These are phyloP conservation scores for Oithona nana DNA, from an alignment of 2,888 invertebrate genomes.

Conservation along the genomic window DNA sequence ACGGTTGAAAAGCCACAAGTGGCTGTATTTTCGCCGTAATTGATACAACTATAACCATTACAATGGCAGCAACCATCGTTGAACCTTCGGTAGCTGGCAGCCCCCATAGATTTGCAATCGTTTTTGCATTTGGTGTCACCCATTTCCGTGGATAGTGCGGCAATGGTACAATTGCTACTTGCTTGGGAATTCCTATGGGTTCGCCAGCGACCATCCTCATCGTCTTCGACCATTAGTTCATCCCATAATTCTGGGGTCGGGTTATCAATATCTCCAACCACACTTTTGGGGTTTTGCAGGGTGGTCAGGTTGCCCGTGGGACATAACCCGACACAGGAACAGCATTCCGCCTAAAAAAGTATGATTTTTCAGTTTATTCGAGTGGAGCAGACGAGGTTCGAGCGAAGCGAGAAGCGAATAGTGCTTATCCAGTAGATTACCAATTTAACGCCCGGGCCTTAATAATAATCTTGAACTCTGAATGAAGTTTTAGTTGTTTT, in stretches of 20 bases:
- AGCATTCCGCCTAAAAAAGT: not conserved
- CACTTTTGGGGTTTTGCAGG: not conserved
- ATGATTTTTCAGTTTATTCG: too few species aligned
- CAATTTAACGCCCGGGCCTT: too few species aligned
- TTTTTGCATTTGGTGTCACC: constrained; percentile 46
- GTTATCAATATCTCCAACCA: constrained; percentile 49
- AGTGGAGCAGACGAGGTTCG: too few species aligned
- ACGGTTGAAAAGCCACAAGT: not conserved
- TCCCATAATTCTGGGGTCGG: constrained; percentile 49
- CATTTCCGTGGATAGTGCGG: constrained; percentile 40
- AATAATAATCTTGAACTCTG: too few species aligned
- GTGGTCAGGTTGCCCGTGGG: not conserved
- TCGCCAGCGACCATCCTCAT: not conserved
- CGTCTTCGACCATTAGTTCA: not conserved
- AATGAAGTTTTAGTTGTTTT: too few species aligned
- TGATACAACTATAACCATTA: constrained; percentile 65
- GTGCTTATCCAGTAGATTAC: too few species aligned
- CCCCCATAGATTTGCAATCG: constrained; percentile 62
- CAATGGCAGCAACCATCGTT: constrained; percentile 89
- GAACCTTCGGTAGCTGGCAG: constrained; percentile 65
- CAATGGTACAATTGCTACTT: constrained; percentile 83
- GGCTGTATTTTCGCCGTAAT: constrained; percentile 41
- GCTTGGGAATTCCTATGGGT: too few species aligned
- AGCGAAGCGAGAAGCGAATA: too few species aligned
- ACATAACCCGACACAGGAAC: not conserved